Evolutionary conservation across 2,113 vertebrate genomes (phyloP).

Genomic region (Triplophysa rosa): DNA sequence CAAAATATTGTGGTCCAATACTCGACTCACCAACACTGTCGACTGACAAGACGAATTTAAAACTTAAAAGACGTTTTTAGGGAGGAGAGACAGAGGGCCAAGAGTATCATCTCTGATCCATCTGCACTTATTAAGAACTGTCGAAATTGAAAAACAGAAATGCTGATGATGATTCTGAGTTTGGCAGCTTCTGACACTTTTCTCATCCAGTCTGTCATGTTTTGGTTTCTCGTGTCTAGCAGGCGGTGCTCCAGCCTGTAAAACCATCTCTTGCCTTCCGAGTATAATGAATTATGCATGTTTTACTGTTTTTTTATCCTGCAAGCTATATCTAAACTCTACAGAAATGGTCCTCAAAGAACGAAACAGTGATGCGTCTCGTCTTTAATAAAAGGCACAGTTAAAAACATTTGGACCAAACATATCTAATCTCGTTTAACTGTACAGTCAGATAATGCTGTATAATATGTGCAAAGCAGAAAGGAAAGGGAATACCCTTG

Average conservation of each 20-base stretch:
- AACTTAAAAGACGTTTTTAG: neutral
- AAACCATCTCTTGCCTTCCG: neutral
- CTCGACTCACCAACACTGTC: neutral
- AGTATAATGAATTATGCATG: slow-evolving; percentile 19
- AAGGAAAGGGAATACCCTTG: neutral
- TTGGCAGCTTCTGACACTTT: slow-evolving; percentile 28
- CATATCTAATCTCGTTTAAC: neutral
- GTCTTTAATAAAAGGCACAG: slow-evolving; percentile 29
- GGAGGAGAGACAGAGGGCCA: neutral
- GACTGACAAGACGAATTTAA: neutral
- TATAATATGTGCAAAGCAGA: neutral
- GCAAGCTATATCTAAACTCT: neutral
- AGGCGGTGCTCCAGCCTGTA: neutral
- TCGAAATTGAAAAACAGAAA: neutral
- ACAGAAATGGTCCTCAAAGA: slow-evolving; percentile 5
- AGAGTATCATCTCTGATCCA: slow-evolving; percentile 3
- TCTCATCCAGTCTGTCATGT: slow-evolving; percentile 26
- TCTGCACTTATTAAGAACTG: neutral
- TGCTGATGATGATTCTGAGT: slow-evolving; percentile 4
- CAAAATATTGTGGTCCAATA: neutral
- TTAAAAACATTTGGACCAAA: neutral
- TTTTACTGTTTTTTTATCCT: neutral
- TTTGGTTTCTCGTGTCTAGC: slow-evolving; percentile 14
- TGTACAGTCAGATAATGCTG: neutral
- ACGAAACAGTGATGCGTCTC: neutral